Evolutionary conservation across 2,797 vertebrate genomes (phyloP), one percentile per base, ranked within the genome.

Genomic region (Oreonectes daqikongensis): DNA sequence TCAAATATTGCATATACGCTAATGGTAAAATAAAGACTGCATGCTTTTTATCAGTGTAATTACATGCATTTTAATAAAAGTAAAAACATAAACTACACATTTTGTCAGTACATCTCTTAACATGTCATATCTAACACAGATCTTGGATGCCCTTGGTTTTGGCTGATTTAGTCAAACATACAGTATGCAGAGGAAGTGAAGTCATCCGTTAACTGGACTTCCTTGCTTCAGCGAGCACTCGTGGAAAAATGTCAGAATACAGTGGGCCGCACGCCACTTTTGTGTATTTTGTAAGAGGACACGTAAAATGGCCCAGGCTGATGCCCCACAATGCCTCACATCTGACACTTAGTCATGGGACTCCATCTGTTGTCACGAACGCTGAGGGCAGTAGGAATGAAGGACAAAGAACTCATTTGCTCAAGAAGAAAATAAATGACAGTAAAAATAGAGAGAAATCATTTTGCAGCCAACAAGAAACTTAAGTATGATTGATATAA

Each of bases 201-300:
- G 22, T 83, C 61, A 40, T 35, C 42, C 30, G 12, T 79, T 46
- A 64, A 79, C 61, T 70, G 59, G 22, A 42, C 70, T 79, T 28
- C 32, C 46, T 44, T 75, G 55, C 66, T n/a, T 75, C 20, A 73
- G 48, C 48, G 53, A 68, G 57, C 26, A n/a, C 66, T 69, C n/a
- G 63, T 79, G 63, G 59, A 72, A 78, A 70, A 57, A 55, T 68
- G 67, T 46, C 73, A 77, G 61, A 74, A 59, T 30, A 57, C 64
- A 46, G 18, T 3, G 24, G 32, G 69, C 55, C 66, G 50, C 44
- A 44, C 46, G 60, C 72, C 26, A 46, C 75, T 60, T 77, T 50
- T 60, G 46, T 79, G 32, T 79, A 79, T 50, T 44, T n/a, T 48
- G 46, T 76, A 79, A 57, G 69, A 72, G 22, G 60, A 71, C 32